phyloP scores from a whole-genome alignment of 2,888 invertebrate species.

The Diplazon laetatorius region DNA sequence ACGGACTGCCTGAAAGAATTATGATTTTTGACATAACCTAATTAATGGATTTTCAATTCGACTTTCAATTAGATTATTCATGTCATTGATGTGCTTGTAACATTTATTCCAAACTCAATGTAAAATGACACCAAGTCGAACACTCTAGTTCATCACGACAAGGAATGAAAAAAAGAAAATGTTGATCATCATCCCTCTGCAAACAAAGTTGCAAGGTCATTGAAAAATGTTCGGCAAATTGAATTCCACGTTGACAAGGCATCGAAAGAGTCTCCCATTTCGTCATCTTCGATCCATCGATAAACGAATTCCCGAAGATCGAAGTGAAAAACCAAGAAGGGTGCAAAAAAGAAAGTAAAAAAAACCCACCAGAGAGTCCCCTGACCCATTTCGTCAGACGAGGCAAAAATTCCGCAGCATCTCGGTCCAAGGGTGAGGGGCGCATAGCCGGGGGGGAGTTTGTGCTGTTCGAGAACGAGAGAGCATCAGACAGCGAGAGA shows the following conservation, averaged over 20 bases:
- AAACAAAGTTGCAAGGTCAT: conserved; percentile 36
- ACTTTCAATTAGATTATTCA: too few species aligned
- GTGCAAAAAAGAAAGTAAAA: not conserved
- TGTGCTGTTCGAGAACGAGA: conserved; percentile 46
- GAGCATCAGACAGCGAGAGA: conserved; percentile 24
- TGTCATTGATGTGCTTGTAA: too few species aligned
- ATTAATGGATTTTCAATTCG: too few species aligned
- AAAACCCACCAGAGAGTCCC: conserved; percentile 63
- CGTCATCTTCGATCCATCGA: conserved; percentile 48
- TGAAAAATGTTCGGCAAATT: conserved; percentile 24
- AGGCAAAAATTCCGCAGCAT: conserved; percentile 58
- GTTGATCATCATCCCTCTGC: too few species aligned
- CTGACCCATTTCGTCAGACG: conserved; percentile 75
- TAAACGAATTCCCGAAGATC: conserved; percentile 56
- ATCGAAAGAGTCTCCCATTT: conserved; percentile 21
- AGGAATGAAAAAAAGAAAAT: too few species aligned
- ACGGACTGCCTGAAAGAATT: conserved; percentile 12
- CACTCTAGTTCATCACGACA: too few species aligned
- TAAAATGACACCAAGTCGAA: too few species aligned
- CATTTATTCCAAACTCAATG: not conserved
- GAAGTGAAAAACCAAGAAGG: conserved; percentile 13
- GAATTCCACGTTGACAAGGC: not conserved
- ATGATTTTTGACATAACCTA: too few species aligned
- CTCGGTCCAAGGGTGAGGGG: too few species aligned
- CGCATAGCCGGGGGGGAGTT: conserved; percentile 52